Percentiles rank a stretch among this genome's conserved stretches.
Evolutionary conservation across 2,888 invertebrate genomes (phyloP).

Genomic region (Cryptops parisi): DNA sequence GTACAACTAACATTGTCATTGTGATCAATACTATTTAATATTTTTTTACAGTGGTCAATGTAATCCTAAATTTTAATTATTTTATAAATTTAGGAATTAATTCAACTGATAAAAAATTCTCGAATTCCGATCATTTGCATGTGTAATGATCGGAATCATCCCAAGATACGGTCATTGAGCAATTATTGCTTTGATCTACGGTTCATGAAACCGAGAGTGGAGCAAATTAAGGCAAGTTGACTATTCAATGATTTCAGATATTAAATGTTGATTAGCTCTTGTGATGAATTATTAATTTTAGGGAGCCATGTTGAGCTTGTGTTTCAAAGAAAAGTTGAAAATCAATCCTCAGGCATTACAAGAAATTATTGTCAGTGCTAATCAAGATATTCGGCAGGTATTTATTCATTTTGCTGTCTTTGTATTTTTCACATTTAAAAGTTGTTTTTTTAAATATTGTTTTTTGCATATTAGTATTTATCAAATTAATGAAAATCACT

Average conservation of each 20-base stretch:
- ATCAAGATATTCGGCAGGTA: constrained; percentile 86
- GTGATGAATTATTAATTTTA: constrained; percentile 28
- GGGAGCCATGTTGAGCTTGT: constrained; percentile 81
- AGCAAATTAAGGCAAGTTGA: constrained; percentile 65
- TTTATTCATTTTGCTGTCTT: constrained; percentile 11
- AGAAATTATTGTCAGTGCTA: constrained; percentile 70
- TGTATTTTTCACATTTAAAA: neutral
- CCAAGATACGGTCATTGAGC: constrained; percentile 79
- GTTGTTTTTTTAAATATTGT: constrained; percentile 5
- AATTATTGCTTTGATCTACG: constrained; percentile 87
- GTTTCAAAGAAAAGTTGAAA: constrained; percentile 77
- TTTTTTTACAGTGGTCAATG: constrained; percentile 6
- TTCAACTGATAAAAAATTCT: constrained; percentile 72
- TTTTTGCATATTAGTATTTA: no score
- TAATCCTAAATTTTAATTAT: neutral
- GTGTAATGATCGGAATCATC: constrained; percentile 92
- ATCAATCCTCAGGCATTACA: constrained; percentile 58
- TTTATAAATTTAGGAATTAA: constrained; percentile 52
- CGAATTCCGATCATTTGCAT: constrained; percentile 87
- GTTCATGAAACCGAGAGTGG: constrained; percentile 67
- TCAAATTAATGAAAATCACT: no score
- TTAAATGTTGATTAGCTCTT: neutral
- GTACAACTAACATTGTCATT: no score
- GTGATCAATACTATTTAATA: neutral
- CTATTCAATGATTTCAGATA: neutral